These are phyloP conservation scores for Pheucticus melanocephalus DNA, from an alignment of 2,113 vertebrate species.

Conservation along the genomic window DNA sequence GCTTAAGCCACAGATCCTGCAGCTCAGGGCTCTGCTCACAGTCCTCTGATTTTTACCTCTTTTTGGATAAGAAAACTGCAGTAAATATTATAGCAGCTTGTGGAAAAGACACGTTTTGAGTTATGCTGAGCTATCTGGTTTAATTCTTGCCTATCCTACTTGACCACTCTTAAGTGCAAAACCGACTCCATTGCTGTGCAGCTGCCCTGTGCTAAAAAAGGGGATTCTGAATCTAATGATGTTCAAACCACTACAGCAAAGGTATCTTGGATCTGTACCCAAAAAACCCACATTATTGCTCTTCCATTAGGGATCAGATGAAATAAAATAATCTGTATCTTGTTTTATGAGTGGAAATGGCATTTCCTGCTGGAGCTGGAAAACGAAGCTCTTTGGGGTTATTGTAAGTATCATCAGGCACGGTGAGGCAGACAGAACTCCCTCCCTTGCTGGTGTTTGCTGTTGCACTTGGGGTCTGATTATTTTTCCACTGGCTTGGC, in stretches of 20 bases:
- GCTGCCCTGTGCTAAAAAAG: neutral
- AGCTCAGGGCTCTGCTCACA: neutral
- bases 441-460: neutral
- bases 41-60: neutral
- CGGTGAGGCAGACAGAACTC: neutral
- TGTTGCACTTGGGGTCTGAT: neutral
- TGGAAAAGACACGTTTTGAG: neutral
- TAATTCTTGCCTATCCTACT: neutral
- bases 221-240: neutral
- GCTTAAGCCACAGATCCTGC: neutral
- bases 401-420: neutral
- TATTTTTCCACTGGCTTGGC: neutral
- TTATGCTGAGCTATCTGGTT: neutral
- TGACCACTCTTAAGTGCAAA: neutral
- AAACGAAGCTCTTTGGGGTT: neutral
- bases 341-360: neutral
- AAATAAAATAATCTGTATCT: neutral
- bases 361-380: neutral
- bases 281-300: neutral
- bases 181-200: neutral
- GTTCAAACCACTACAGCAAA: neutral
- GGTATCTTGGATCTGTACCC: neutral
- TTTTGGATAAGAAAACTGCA: neutral
- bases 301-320: neutral
- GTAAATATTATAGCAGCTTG: neutral